phyloP scores from a whole-genome alignment of 2,797 vertebrate species.

The Gallinago stenura region DNA sequence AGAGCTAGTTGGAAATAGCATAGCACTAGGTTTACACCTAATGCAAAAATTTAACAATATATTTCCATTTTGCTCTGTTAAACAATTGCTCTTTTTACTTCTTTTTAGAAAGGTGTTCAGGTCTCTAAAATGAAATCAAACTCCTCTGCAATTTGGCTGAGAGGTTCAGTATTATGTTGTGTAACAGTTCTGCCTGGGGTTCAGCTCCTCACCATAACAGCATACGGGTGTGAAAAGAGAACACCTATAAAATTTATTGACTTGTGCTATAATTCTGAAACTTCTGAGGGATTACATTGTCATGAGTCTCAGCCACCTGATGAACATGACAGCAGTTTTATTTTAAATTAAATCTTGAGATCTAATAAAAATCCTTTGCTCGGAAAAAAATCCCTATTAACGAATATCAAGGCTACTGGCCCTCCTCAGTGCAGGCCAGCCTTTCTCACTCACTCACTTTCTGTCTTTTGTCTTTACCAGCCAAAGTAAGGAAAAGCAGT shows the following conservation, averaged over 20 bases:
- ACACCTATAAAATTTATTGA: not conserved
- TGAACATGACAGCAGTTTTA: not conserved
- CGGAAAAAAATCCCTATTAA: not conserved
- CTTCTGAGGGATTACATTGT: not conserved
- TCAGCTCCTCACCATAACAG: not conserved
- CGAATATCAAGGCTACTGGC: not conserved
- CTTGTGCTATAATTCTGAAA: not conserved
- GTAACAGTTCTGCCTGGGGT: not conserved
- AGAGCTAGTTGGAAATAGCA: not conserved
- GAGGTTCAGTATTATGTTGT: fast-evolving
- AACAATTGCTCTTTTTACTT: not conserved
- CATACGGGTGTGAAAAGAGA: not conserved
- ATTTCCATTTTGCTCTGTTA: not conserved
- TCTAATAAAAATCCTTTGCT: not conserved
- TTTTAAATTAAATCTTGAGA: not conserved
- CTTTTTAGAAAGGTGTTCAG: not conserved
- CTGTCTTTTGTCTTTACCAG: not conserved
- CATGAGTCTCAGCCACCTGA: not conserved
- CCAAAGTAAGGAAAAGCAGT: not conserved
- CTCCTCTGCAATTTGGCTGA: too few species aligned
- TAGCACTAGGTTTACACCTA: not conserved
- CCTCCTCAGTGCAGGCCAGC: not conserved
- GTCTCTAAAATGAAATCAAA: not conserved
- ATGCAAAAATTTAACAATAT: not conserved
- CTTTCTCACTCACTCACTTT: not conserved